A percentile compares a stretch with the other conserved stretches of the same genome.
Evolutionary conservation across 2,888 invertebrate genomes (phyloP).

Genomic region (Hypena proboscidalis): DNA sequence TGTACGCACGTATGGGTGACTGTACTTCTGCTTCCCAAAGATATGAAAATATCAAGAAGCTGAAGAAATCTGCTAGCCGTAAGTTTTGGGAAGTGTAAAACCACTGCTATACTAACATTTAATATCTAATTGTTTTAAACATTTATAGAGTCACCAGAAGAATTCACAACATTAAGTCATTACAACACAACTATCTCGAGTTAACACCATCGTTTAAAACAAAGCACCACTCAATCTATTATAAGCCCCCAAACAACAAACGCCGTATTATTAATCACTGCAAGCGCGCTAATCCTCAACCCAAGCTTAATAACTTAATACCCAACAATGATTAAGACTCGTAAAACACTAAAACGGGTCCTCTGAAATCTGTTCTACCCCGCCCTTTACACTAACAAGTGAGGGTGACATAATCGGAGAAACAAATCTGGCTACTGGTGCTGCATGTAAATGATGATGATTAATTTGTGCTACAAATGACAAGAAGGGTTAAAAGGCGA

Average conservation of each 20-base stretch:
- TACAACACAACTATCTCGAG: too few relatives aligned
- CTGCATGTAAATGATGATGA: constrained; percentile 85
- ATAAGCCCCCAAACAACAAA: not conserved
- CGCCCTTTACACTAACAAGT: constrained; percentile 71
- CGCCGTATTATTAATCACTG: constrained; percentile 9
- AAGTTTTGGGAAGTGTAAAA: too few relatives aligned
- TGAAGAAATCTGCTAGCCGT: too few relatives aligned
- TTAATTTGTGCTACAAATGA: constrained; percentile 84
- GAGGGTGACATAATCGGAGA: constrained; percentile 83
- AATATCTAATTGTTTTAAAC: too few relatives aligned
- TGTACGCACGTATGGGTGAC: too few relatives aligned
- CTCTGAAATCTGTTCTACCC: constrained; percentile 70
- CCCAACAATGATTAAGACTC: constrained; percentile 60
- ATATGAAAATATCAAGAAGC: too few relatives aligned
- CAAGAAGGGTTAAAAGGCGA: constrained; percentile 83
- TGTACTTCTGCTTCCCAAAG: too few relatives aligned
- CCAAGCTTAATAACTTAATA: constrained; percentile 35
- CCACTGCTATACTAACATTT: too few relatives aligned
- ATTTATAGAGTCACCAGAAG: too few relatives aligned
- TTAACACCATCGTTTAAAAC: too few relatives aligned
- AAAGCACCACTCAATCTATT: too few relatives aligned
- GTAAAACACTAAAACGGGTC: constrained; percentile 71
- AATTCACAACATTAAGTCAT: too few relatives aligned
- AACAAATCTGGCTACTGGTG: constrained; percentile 83
- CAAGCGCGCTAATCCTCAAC: constrained; percentile 13